Percentiles rank a stretch among this genome's conserved stretches.
Conservation (phyloP, 2,888 invertebrate genomes). For the Disparrhopalites patrizii region DNA sequence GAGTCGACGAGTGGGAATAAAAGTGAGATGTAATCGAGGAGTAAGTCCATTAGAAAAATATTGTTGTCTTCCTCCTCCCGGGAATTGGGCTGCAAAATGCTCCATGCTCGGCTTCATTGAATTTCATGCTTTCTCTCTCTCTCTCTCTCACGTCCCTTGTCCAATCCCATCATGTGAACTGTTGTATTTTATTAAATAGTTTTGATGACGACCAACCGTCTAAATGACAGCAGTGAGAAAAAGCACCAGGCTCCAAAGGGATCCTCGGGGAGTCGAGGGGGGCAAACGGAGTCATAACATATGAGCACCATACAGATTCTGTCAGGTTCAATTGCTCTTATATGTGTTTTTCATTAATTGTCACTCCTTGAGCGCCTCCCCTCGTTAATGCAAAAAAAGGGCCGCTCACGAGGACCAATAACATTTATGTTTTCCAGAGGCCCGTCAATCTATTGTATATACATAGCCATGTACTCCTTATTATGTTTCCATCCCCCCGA, state of each 20-base stretch:
- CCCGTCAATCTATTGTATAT: too few relatives aligned
- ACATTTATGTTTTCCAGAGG: too few relatives aligned
- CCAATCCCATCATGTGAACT: not conserved
- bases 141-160: not conserved
- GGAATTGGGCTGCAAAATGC: too few relatives aligned
- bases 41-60: constrained; percentile 14
- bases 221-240: constrained; percentile 27
- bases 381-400: too few relatives aligned
- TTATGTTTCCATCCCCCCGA: too few relatives aligned
- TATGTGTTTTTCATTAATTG: constrained; percentile 11
- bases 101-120: too few relatives aligned
- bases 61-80: too few relatives aligned
- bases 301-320: constrained; percentile 16
- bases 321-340: constrained; percentile 13
- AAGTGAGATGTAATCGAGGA: constrained; percentile 4
- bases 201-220: constrained; percentile 29
- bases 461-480: too few relatives aligned
- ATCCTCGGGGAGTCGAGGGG: too few relatives aligned
- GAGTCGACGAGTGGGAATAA: constrained; percentile 17
- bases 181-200: constrained; percentile 30
- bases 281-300: constrained; percentile 2
- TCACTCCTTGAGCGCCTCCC: constrained; percentile 1
- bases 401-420: too few relatives aligned
- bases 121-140: too few relatives aligned
- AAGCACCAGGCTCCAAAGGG: constrained; percentile 25